Conservation (phyloP, 2,888 invertebrate species). For the Dorcus parallelipipedus region DNA sequence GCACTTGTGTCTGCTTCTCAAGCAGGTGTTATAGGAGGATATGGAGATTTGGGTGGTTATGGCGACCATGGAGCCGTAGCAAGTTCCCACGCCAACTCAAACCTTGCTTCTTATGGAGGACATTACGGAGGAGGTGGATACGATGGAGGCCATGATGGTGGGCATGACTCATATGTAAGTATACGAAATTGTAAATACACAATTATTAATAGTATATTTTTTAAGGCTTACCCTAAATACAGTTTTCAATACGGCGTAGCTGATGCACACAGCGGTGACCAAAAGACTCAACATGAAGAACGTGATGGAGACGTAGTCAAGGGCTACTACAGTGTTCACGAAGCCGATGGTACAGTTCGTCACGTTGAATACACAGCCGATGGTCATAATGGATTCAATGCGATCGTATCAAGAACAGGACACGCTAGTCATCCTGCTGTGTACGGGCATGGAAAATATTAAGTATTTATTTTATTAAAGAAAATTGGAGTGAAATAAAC, state of each 20-base stretch:
- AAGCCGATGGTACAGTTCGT: constrained; percentile 36
- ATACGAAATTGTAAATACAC: not conserved
- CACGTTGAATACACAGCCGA: constrained; percentile 33
- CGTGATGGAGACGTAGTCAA: constrained; percentile 32
- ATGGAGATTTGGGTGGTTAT: constrained; percentile 1
- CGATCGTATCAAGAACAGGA: constrained; percentile 30
- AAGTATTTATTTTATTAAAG: not conserved
- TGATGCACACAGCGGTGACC: constrained; percentile 35
- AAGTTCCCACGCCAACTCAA: constrained; percentile 3
- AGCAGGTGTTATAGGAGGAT: not conserved
- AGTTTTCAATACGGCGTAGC: constrained; percentile 33
- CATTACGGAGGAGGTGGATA: constrained; percentile 6
- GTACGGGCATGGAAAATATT: not conserved
- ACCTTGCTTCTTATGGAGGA: constrained; percentile 8
- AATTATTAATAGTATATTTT: not conserved
- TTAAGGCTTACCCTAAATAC: constrained; percentile 27
- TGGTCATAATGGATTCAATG: constrained; percentile 31
- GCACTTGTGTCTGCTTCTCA: not conserved
- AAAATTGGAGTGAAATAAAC: too few species aligned
- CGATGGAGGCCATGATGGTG: constrained; percentile 5
- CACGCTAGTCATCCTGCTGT: constrained; percentile 22
- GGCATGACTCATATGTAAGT: not conserved
- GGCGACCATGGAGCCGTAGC: not conserved
- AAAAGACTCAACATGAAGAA: constrained; percentile 33
- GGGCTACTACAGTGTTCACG: constrained; percentile 33